Percentiles rank a stretch among this genome's conserved stretches.
Conservation (phyloP, 2,888 invertebrate genomes). For the Blastobasis adustella region DNA sequence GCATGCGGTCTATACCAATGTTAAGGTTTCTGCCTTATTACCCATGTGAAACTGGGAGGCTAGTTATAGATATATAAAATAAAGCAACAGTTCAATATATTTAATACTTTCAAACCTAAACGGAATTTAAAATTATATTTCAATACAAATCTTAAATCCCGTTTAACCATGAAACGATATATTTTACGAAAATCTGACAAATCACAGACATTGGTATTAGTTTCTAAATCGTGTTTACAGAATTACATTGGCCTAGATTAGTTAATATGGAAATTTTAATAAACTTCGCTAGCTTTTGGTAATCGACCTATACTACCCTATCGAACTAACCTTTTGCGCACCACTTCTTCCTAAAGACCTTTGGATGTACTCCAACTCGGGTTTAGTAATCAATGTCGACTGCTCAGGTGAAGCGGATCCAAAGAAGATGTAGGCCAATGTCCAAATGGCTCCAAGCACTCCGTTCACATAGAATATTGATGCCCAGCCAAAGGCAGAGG, state of each 20-base stretch:
- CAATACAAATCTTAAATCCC: no score
- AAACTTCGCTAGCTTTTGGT: no score
- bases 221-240: no score
- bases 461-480: constrained; percentile 86
- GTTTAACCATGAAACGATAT: no score
- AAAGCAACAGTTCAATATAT: not conserved
- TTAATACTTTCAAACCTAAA: constrained; percentile 2
- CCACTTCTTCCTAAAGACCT: constrained; percentile 56
- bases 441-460: constrained; percentile 76
- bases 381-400: constrained; percentile 72
- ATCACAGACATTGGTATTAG: no score
- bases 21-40: not conserved
- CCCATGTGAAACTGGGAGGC: no score
- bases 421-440: constrained; percentile 72
- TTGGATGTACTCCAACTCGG: constrained; percentile 82
- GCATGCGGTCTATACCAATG: not conserved
- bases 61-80: not conserved
- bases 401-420: constrained; percentile 81
- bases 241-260: no score
- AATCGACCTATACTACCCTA: no score
- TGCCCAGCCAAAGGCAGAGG: constrained; percentile 83
- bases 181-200: no score
- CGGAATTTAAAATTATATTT: not conserved
- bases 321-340: constrained; percentile 51
- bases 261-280: no score